Conservation (phyloP, 1,140 invertebrate species). For the Battus philenor region DNA sequence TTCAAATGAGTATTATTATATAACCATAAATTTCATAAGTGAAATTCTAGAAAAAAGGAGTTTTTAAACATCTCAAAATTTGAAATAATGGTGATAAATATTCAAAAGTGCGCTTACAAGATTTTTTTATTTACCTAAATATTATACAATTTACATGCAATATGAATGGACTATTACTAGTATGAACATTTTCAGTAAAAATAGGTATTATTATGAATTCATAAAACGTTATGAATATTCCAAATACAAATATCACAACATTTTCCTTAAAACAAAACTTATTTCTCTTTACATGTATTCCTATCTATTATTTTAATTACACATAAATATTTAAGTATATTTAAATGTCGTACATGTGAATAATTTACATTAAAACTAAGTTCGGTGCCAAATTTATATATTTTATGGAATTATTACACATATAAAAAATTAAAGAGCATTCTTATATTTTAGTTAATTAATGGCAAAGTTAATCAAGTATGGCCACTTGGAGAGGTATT, state of each 20-base stretch:
- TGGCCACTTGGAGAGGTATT: constrained; percentile 61
- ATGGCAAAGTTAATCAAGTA: constrained; percentile 53
- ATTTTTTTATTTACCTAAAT: constrained; percentile 1
- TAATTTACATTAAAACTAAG: constrained; percentile 59
- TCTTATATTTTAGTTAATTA: constrained; percentile 41
- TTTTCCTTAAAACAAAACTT: constrained; percentile 57
- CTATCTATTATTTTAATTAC: constrained; percentile 42
- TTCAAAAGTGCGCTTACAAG: constrained; percentile 4
- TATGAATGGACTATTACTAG: constrained; percentile 15
- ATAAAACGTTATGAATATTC: constrained; percentile 63
- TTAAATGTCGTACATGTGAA: constrained; percentile 43
- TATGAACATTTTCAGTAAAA: constrained; percentile 14
- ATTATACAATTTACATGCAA: constrained; percentile 15
- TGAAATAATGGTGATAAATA: constrained; percentile 7
- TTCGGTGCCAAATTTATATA: constrained; percentile 52
- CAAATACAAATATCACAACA: constrained; percentile 75
- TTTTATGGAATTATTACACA: constrained; percentile 36
- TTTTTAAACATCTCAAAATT: neutral
- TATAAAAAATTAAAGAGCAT: constrained; percentile 34
- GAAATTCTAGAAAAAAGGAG: constrained; percentile 1
- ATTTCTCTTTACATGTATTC: constrained; percentile 66
- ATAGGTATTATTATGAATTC: constrained; percentile 22
- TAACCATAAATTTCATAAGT: neutral
- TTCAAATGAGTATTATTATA: constrained; percentile 6
- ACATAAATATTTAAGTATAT: constrained; percentile 65